phyloP scores from a whole-genome alignment of 2,113 vertebrate species.

The Phrynosoma platyrhinos region DNA sequence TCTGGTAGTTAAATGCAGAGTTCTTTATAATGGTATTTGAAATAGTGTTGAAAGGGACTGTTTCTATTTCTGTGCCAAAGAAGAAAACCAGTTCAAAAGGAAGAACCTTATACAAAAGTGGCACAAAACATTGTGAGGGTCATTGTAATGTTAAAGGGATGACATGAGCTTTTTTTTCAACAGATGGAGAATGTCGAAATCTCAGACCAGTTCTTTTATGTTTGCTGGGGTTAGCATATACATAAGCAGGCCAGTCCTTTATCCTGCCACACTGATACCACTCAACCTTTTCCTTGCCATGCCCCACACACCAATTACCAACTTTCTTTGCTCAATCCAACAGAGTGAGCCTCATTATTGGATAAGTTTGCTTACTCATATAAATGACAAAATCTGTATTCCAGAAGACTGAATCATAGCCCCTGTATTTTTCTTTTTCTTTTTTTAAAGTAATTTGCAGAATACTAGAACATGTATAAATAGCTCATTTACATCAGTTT shows the following conservation, averaged over 20 bases:
- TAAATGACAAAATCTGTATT: no score
- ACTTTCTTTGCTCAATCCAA: neutral
- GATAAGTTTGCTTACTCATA: no score
- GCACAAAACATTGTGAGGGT: constrained; percentile 17
- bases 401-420: no score
- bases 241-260: neutral
- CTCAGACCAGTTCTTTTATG: neutral
- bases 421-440: no score
- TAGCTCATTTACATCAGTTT: no score
- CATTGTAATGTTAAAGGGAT: constrained; percentile 8
- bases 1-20: constrained; percentile 27
- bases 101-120: constrained; percentile 9
- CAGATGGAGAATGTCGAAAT: fast-evolving
- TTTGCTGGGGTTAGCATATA: neutral
- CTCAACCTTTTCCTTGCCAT: neutral
- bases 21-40: constrained; percentile 39
- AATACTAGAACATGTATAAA: no score
- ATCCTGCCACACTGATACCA: no score
- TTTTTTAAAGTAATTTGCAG: no score
- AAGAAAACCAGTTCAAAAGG: neutral
- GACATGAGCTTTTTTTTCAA: constrained; percentile 1
- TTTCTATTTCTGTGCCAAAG: no score
- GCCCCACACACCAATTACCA: neutral
- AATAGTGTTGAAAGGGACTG: constrained; percentile 3
- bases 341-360: neutral